Base-by-base conservation (phyloP, 2,888 invertebrate genomes). In the Meganola albula region DNA sequence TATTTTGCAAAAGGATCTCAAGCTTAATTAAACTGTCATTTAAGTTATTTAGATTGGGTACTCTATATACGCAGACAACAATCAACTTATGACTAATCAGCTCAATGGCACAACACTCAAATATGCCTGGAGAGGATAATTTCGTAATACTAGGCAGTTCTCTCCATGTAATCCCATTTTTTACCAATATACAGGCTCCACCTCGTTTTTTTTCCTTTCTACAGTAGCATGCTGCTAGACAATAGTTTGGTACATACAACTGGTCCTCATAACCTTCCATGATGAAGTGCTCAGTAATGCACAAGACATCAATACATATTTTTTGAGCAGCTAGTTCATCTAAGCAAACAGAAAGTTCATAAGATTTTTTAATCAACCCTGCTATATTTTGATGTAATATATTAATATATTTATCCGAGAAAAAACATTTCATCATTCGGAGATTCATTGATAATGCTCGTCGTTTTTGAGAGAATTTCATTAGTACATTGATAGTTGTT, bases 341-440 rank as follows among this genome's bases (percentile, higher is more conserved):
- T 5, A 27, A 10, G 18, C 27, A 27, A 10, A 27, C 14, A 27
- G 27, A 10, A 3, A 27, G 27, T 2, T 10, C 7, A 16, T 27
- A 10, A 10, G 27, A 10, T 27, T 27, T 27, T 3, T 14, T 9
- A 2, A 27, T 6, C 10, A 27, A 4, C 2, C 27, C 27, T 18
- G 27, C 27, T 7, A 27, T 27, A n/a, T 27, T 27, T 27, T 27
- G 27, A 27, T 27, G 27, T 10, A 27, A 16, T 27, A 16, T 4
- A 16, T 18, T 16, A 8, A 18, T 10, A 27, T 18, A 27, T 27
- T 27, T 27, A 27, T 14, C n/a, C 5, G 11, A 27, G 27, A 27
- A 16, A 27, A 27, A 27, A 10, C 8, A 7, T 5, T n/a, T n/a
- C n/a, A 5, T 14, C 2, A 2, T n/a, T n/a, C n/a, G n/a, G n/a